Evolutionary conservation across 2,113 vertebrate genomes (phyloP).

Genomic region (Etheostoma spectabile): DNA sequence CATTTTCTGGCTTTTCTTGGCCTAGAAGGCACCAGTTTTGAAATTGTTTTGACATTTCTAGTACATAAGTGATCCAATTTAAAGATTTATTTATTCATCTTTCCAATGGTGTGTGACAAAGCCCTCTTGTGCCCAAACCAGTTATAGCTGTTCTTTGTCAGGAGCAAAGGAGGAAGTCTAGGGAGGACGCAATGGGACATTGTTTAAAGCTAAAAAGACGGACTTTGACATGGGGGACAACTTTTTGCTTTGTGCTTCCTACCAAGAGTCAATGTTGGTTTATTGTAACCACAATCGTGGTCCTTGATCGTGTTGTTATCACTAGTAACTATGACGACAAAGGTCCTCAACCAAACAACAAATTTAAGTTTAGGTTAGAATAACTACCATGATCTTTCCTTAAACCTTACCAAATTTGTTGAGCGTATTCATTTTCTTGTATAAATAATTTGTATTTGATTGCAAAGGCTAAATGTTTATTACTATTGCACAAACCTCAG

Average conservation of each 20-base stretch:
- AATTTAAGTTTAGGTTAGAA: not conserved
- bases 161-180: not conserved
- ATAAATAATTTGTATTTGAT: not conserved
- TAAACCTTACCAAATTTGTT: not conserved
- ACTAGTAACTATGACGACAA: not conserved
- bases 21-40: too few species aligned
- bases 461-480: not conserved
- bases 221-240: too few species aligned
- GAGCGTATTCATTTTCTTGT: not conserved
- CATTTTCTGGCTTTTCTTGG: too few species aligned
- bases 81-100: too few species aligned
- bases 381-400: not conserved
- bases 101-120: not conserved
- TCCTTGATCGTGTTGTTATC: not conserved
- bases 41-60: not conserved
- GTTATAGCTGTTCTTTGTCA: not conserved
- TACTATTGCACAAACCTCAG: not conserved
- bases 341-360: too few species aligned
- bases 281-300: not conserved
- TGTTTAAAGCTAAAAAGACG: too few species aligned
- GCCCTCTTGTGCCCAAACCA: not conserved
- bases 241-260: too few species aligned
- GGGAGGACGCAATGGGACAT: not conserved
- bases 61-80: too few species aligned
- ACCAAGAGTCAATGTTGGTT: too few species aligned